These are phyloP conservation scores for Microctonus brassicae DNA, from an alignment of 2,888 invertebrate genomes.

Conservation along the genomic window DNA sequence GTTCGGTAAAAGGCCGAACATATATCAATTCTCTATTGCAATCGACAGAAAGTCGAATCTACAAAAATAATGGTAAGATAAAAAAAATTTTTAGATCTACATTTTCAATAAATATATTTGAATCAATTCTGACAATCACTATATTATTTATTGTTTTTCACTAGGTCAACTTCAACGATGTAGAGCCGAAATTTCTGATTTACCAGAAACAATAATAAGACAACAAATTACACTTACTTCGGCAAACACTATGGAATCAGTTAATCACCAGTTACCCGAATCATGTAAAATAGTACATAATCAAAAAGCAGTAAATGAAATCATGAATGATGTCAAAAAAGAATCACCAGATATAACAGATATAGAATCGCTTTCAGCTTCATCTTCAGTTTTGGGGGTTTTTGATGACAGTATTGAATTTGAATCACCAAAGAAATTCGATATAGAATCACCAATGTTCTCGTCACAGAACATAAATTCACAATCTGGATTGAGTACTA, in stretches of 20 bases:
- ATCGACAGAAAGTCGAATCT: slow-evolving; percentile 7
- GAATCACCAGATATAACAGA: background rate
- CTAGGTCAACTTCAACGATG: background rate
- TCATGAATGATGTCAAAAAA: background rate
- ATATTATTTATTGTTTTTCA: background rate
- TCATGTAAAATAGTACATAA: background rate
- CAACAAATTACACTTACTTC: background rate
- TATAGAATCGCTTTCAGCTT: background rate
- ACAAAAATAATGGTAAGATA: background rate
- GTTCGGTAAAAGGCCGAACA: background rate
- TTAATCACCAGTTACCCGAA: background rate
- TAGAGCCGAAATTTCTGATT: slow-evolving; percentile 1
- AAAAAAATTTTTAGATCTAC: background rate
- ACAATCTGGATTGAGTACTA: slow-evolving; percentile 18
- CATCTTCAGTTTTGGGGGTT: background rate
- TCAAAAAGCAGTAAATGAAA: background rate
- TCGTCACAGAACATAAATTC: slow-evolving; percentile 11
- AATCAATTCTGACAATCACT: too few species aligned
- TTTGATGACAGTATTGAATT: slow-evolving; percentile 2
- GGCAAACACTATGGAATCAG: background rate
- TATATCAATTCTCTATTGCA: background rate
- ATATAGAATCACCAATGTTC: slow-evolving; percentile 14
- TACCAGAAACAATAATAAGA: background rate
- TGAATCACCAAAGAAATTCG: slow-evolving; percentile 12
- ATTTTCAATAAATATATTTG: background rate